A percentile compares a stretch with the other conserved stretches of the same genome.
These are phyloP conservation scores for Glaucomys volans DNA, from an alignment of 2,113 vertebrate genomes.

Conservation along the genomic window DNA sequence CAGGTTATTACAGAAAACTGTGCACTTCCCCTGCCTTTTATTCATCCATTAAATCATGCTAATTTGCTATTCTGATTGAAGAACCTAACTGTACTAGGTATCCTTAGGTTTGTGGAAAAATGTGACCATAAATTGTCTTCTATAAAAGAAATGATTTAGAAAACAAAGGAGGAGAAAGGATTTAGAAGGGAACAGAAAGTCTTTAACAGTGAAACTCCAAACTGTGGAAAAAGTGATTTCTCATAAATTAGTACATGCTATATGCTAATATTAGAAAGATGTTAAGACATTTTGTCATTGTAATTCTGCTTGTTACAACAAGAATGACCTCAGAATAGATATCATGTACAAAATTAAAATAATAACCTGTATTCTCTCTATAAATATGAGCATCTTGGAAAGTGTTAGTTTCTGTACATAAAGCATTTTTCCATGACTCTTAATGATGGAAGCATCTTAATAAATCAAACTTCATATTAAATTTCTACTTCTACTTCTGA, in stretches of 20 bases:
- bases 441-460: background rate
- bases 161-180: background rate
- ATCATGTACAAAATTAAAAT: slow-evolving; percentile 29
- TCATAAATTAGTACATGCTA: background rate
- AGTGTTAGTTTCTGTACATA: background rate
- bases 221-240: background rate
- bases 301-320: background rate
- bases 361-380: background rate
- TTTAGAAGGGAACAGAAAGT: background rate
- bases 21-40: background rate
- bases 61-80: background rate
- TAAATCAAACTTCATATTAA: background rate
- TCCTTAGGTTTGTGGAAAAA: background rate
- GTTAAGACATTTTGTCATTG: background rate
- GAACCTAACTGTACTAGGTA: fast-evolving
- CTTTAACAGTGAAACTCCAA: background rate
- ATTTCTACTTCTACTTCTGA: background rate
- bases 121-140: background rate
- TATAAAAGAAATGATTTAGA: background rate
- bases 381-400: background rate
- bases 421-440: background rate
- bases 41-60: background rate
- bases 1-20: background rate
- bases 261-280: background rate
- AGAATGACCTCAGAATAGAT: background rate